Evolutionary conservation across 2,113 vertebrate genomes (phyloP).

Genomic region (Cepphus grylle): DNA sequence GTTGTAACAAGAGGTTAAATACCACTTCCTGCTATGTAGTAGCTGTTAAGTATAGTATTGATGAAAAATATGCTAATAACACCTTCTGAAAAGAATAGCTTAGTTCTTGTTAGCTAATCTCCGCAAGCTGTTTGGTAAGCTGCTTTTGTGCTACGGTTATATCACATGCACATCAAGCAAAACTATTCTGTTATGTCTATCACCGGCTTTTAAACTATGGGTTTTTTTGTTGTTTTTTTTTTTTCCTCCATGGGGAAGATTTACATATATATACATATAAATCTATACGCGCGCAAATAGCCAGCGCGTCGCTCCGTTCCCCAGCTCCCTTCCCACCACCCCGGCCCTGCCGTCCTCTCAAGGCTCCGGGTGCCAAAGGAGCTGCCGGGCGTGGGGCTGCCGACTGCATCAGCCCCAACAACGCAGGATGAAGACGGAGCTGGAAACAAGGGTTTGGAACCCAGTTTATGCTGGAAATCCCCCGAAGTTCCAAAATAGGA

Average conservation of each 20-base stretch:
- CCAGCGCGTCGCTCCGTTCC: neutral
- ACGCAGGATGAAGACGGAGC: fast-evolving
- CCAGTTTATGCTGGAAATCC: neutral
- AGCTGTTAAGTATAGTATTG: constrained; percentile 60
- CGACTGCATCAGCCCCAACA: fast-evolving
- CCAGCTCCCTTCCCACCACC: neutral
- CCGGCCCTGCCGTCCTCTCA: neutral
- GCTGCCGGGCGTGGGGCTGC: neutral
- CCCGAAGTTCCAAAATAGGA: neutral
- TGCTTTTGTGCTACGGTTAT: neutral
- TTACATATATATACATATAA: neutral
- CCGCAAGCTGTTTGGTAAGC: constrained; percentile 12
- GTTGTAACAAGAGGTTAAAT: constrained; percentile 60
- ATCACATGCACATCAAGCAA: constrained; percentile 8
- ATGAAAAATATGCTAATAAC: constrained; percentile 69
- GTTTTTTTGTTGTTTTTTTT: neutral
- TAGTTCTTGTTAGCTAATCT: constrained; percentile 46
- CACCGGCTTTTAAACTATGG: neutral
- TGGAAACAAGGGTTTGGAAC: neutral
- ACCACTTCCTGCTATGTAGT: constrained; percentile 58
- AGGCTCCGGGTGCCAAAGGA: neutral
- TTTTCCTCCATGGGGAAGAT: neutral
- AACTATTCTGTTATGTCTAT: neutral
- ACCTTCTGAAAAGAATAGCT: constrained; percentile 29
- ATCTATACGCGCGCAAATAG: neutral